Percentiles rank a stretch among this genome's conserved stretches.
Evolutionary conservation across 2,888 invertebrate species (phyloP).

Genomic region (Apodemia zela): DNA sequence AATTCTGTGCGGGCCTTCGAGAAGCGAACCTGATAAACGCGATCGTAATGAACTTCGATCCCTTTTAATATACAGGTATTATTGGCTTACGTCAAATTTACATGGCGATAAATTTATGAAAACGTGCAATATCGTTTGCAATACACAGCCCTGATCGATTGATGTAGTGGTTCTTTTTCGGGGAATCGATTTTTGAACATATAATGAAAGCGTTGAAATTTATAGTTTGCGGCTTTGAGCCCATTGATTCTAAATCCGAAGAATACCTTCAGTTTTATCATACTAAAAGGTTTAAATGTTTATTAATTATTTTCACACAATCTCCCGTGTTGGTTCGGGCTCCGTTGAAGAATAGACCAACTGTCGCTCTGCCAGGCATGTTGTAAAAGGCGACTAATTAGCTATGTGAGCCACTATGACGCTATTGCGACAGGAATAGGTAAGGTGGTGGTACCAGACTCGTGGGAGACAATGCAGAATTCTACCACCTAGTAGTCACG

Average conservation of each 20-base stretch:
- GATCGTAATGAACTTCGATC: constrained; percentile 1
- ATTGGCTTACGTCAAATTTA: constrained; percentile 11
- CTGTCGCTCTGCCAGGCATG: too few relatives aligned
- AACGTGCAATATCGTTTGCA: constrained; percentile 20
- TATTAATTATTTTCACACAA: too few relatives aligned
- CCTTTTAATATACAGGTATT: constrained; percentile 11
- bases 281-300: too few relatives aligned
- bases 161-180: constrained; percentile 8
- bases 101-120: constrained; percentile 2
- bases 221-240: background rate
- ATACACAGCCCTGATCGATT: background rate
- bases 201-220: background rate
- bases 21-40: constrained; percentile 2
- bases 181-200: constrained; percentile 6
- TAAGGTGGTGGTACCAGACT: too few relatives aligned
- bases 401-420: too few relatives aligned
- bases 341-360: too few relatives aligned
- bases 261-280: too few relatives aligned
- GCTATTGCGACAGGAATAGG: too few relatives aligned
- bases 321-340: too few relatives aligned
- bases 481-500: too few relatives aligned
- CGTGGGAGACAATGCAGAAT: too few relatives aligned
- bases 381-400: too few relatives aligned
- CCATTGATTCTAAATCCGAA: background rate
- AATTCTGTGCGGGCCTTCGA: constrained; percentile 4